Evolutionary conservation across 2,113 vertebrate genomes (phyloP).

Genomic region (Petroica traversi): DNA sequence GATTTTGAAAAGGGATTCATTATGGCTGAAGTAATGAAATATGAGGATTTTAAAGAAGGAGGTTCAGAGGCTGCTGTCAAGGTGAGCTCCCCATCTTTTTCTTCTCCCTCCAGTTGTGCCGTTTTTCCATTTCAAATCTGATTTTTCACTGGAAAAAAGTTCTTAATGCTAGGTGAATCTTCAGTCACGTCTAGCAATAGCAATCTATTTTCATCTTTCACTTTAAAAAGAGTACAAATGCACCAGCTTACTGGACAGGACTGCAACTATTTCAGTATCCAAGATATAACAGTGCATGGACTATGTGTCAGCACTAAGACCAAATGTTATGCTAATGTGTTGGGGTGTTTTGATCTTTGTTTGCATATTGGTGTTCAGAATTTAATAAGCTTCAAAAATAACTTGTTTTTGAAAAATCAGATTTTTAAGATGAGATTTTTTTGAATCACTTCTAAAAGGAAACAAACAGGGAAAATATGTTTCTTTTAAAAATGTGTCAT

Average conservation of each 20-base stretch:
- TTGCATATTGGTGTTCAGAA: not conserved
- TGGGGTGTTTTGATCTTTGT: not conserved
- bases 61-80: constrained; percentile 89
- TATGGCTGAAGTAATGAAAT: constrained; percentile 98
- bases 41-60: constrained; percentile 95
- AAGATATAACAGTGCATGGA: constrained; percentile 20
- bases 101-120: not conserved
- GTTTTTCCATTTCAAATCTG: constrained; percentile 55
- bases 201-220: constrained; percentile 73
- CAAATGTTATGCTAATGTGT: not conserved
- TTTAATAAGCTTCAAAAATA: not conserved
- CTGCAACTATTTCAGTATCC: constrained; percentile 39
- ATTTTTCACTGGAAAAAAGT: constrained; percentile 66
- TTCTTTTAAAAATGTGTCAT: not conserved
- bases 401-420: not conserved
- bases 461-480: not conserved
- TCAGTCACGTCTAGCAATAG: constrained; percentile 64
- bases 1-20: constrained; percentile 96
- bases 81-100: constrained; percentile 78
- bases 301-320: not conserved
- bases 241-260: not conserved
- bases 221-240: constrained; percentile 74
- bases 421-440: not conserved
- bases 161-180: constrained; percentile 68
- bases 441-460: not conserved